Evolutionary conservation across 2,888 invertebrate genomes (phyloP).

Genomic region (Orchesella flavescens): DNA sequence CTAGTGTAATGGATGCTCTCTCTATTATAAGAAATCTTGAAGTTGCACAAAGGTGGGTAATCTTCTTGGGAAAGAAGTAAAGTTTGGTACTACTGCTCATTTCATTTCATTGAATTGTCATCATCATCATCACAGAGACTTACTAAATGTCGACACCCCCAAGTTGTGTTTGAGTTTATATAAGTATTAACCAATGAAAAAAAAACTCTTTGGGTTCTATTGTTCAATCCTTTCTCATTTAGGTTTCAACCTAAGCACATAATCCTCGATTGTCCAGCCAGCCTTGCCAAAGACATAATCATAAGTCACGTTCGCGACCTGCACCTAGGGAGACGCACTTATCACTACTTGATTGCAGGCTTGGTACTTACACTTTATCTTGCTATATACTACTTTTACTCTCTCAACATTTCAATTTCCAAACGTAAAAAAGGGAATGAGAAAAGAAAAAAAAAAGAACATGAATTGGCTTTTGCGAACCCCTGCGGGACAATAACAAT

Average conservation of each 20-base stretch:
- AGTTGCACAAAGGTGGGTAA: constrained; percentile 81
- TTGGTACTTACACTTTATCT: constrained; percentile 78
- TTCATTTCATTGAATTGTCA: no score
- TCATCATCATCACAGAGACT: neutral
- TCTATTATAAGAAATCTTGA: constrained; percentile 89
- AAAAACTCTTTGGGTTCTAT: no score
- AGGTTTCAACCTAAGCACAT: constrained; percentile 89
- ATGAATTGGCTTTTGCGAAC: constrained; percentile 62
- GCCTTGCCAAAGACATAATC: constrained; percentile 91
- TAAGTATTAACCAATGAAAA: no score
- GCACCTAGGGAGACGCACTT: constrained; percentile 89
- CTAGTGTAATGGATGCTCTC: constrained; percentile 89
- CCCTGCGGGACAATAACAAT: constrained; percentile 63
- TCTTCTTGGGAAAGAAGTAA: neutral
- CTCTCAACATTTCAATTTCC: constrained; percentile 40
- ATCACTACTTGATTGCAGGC: constrained; percentile 93
- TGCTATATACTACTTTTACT: neutral
- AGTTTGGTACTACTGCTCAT: no score
- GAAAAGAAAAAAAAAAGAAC: constrained; percentile 43
- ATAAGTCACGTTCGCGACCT: constrained; percentile 92
- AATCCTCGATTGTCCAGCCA: constrained; percentile 91
- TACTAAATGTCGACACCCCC: neutral
- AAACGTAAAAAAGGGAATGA: constrained; percentile 17
- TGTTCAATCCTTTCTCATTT: neutral
- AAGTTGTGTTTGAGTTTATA: neutral